Evolutionary conservation across 1,140 invertebrate species (phyloP).

Genomic region (Ostrea denselamellosa): DNA sequence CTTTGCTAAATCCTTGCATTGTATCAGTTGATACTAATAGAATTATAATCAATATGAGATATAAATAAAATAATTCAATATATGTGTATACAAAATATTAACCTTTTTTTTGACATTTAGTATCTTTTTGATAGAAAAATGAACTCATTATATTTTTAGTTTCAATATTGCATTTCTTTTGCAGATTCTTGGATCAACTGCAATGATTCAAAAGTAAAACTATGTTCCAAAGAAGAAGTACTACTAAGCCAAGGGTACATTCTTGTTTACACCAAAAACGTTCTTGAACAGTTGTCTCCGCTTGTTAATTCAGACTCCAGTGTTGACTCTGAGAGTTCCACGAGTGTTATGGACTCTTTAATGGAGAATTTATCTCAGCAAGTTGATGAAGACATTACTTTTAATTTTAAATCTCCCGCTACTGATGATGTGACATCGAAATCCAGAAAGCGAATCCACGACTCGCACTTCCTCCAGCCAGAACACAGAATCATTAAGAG

Average conservation of each 20-base stretch:
- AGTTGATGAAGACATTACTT: constrained; percentile 64
- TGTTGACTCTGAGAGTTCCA: not conserved
- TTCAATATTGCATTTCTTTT: constrained; percentile 38
- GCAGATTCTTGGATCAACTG: constrained; percentile 73
- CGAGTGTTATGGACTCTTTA: not conserved
- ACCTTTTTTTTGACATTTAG: no score
- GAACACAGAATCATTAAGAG: constrained; percentile 48
- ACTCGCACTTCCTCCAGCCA: not conserved
- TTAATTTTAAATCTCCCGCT: constrained; percentile 59
- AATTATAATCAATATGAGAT: no score
- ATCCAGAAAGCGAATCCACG: constrained; percentile 24
- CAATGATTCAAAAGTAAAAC: constrained; percentile 70
- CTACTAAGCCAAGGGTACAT: constrained; percentile 71
- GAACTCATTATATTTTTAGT: no score
- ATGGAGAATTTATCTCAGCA: constrained; percentile 49
- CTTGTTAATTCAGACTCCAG: not conserved
- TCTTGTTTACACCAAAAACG: constrained; percentile 64
- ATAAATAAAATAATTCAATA: no score
- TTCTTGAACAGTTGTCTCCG: not conserved
- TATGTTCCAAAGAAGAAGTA: constrained; percentile 65
- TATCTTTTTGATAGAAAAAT: no score
- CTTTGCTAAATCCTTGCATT: no score
- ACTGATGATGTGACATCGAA: not conserved
- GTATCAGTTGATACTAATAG: no score
- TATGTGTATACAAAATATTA: no score